Evolutionary conservation across 2,113 vertebrate species (phyloP).

Genomic region (Nipponia nippon): DNA sequence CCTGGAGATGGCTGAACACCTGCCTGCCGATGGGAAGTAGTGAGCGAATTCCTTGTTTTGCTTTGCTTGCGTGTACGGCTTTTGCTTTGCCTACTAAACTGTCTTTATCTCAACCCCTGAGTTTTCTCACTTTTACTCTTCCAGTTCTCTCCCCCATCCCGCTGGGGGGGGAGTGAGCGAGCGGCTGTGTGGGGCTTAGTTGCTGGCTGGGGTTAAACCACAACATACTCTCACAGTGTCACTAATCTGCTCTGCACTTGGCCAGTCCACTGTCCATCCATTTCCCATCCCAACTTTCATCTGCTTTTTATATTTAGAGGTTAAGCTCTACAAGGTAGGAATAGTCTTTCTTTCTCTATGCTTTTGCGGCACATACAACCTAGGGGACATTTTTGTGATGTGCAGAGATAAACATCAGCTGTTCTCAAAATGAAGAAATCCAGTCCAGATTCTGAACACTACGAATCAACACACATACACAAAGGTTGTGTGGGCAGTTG

Average conservation of each 20-base stretch:
- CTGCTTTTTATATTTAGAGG: not conserved
- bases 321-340: not conserved
- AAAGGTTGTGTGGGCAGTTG: not conserved
- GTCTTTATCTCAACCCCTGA: not conserved
- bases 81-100: not conserved
- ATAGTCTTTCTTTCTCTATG: not conserved
- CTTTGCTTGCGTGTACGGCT: rapidly evolving
- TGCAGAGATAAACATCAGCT: not conserved
- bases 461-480: not conserved
- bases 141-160: not conserved
- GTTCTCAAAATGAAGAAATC: not conserved
- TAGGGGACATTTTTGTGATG: not conserved
- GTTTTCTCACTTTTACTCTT: not conserved
- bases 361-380: not conserved
- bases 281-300: not conserved
- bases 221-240: not conserved
- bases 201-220: not conserved
- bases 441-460: not conserved
- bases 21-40: not conserved
- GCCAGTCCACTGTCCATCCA: not conserved
- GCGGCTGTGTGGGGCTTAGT: not conserved
- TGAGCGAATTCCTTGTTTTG: not conserved
- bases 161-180: rapidly evolving
- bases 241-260: not conserved
- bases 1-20: not conserved